phyloP scores from a whole-genome alignment of 1,140 invertebrate genomes.

The Atopsyche davidsoni region DNA sequence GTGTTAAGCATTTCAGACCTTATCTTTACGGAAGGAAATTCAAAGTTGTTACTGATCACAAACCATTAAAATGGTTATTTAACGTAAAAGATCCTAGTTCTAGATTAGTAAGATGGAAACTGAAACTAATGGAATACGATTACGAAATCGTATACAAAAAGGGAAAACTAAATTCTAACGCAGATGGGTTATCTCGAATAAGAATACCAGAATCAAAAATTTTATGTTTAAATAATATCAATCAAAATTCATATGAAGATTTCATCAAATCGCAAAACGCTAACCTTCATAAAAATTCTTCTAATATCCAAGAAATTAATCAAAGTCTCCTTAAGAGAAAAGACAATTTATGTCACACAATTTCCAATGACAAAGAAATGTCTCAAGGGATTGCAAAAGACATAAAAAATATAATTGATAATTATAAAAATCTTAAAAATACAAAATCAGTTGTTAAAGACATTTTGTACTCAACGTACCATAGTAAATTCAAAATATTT shows the following conservation, averaged over 20 bases:
- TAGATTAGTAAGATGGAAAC: slow-evolving; percentile 45
- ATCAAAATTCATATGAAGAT: slow-evolving; percentile 5
- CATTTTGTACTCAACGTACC: background rate
- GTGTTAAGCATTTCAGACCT: slow-evolving; percentile 39
- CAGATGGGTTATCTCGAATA: slow-evolving; percentile 33
- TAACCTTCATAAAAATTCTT: slow-evolving; percentile 10
- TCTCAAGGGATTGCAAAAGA: slow-evolving; percentile 7
- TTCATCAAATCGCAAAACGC: slow-evolving; percentile 1
- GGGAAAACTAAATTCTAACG: slow-evolving; percentile 37
- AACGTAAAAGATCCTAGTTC: slow-evolving; percentile 41
- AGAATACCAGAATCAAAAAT: slow-evolving; percentile 26
- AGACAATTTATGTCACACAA: slow-evolving; percentile 7
- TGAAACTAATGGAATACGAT: slow-evolving; percentile 42
- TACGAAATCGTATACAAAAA: slow-evolving; percentile 42
- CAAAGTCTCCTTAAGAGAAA: slow-evolving; percentile 4
- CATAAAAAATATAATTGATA: too few relatives aligned
- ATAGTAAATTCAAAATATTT: slow-evolving; percentile 7
- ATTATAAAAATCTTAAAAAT: too few relatives aligned
- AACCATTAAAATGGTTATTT: slow-evolving; percentile 42
- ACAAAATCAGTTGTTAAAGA: background rate
- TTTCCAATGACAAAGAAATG: slow-evolving; percentile 8
- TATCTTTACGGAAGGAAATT: slow-evolving; percentile 46
- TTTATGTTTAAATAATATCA: background rate
- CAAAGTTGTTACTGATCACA: slow-evolving; percentile 48
- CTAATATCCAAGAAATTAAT: slow-evolving; percentile 8